These are phyloP conservation scores for Gymnoscelis rufifasciata DNA, from an alignment of 2,888 invertebrate species.

Conservation along the genomic window DNA sequence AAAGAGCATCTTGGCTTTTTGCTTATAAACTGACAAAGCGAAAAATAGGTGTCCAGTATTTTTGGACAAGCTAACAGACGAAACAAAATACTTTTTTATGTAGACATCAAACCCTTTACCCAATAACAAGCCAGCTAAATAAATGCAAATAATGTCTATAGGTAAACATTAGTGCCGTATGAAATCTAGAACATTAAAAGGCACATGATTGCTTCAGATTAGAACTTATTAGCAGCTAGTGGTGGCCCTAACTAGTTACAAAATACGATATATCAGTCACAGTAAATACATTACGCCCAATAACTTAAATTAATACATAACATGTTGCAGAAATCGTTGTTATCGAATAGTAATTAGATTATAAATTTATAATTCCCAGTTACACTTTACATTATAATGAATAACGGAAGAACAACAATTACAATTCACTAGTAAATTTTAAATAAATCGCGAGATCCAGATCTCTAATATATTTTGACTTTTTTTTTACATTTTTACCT, in stretches of 20 bases:
- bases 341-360: constrained; percentile 5
- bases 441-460: constrained; percentile 19
- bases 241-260: constrained; percentile 14
- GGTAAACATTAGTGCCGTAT: too few species aligned
- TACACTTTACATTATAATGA: background rate
- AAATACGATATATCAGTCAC: constrained; percentile 25
- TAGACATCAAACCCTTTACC: too few species aligned
- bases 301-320: too few species aligned
- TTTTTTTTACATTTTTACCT: constrained; percentile 13
- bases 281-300: constrained; percentile 21
- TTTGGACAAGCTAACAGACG: too few species aligned
- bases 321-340: constrained; percentile 22
- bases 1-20: too few species aligned
- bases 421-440: constrained; percentile 25
- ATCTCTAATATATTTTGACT: constrained; percentile 23
- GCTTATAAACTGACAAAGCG: too few species aligned
- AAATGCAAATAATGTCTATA: too few species aligned
- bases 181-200: background rate
- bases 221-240: background rate
- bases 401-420: constrained; percentile 22
- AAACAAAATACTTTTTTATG: too few species aligned
- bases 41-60: too few species aligned
- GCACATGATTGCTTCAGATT: background rate
- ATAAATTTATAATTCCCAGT: background rate
- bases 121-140: too few species aligned